Base-by-base conservation (phyloP, 2,888 invertebrate genomes). In the Pandemis heparana region DNA sequence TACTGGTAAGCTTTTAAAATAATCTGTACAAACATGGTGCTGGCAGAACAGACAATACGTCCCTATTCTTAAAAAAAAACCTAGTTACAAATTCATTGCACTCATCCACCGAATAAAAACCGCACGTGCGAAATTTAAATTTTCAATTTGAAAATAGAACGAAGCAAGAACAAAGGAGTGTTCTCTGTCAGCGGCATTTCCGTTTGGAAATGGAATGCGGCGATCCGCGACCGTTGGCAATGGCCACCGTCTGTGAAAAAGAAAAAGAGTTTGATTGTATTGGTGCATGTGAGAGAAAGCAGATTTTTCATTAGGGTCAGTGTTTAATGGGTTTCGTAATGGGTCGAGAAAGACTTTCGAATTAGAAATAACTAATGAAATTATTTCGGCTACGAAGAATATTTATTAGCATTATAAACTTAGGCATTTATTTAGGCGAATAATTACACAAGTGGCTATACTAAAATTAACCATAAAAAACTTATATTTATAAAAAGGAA, bases 181-280 rank as follows among this genome's bases (percentile, higher is more conserved):
- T 87, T 88, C 87, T 89, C 88, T 91, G 91, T 90, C 91, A 91
- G 86, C 88, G 88, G 86, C 86, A 88, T 87, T 89, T 89, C 89
- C 88, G 87, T 88, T 88, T 86, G 85, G 82, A 89, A 91, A 90
- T 91, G 87, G 90, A 90, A 90, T 86, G 86, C 84, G 85, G 84
- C 85, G 85, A 86, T 86, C 82, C 82, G 79, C 82, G 74, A 79
- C 77, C 79, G 80, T 81, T 79, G 77, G 79, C 79, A 79, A 82
- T 79, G 79, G 79, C 77, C 75, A 80, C 80, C 81, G 85, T 83
- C 85, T 85, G 83, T 79, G 82, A 83, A 84, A 78, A 79, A 81
- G 87, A 84, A 83, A 79, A 83, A 87, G 84, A 60, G 65, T 51
- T 18, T 46, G 41, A 32, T 62, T 64, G 64, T 64, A 74, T 74